phyloP scores from a whole-genome alignment of 1,140 invertebrate species.

The Ladona fulva region DNA sequence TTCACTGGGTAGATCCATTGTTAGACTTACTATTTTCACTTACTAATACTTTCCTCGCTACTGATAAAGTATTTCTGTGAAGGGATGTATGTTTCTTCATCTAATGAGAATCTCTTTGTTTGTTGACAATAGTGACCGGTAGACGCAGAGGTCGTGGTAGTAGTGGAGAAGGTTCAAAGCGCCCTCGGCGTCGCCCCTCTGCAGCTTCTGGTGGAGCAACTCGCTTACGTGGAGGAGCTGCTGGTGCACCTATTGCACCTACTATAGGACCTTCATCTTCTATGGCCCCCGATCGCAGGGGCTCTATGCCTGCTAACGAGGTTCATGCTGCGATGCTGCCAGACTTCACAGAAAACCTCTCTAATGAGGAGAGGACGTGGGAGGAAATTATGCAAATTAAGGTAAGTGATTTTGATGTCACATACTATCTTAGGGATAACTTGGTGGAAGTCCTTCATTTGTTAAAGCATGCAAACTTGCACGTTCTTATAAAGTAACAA shows the following conservation, averaged over 20 bases:
- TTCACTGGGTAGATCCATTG: too few relatives aligned
- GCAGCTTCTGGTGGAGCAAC: not conserved
- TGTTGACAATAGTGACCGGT: not conserved
- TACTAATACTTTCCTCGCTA: too few relatives aligned
- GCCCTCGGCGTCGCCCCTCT: not conserved
- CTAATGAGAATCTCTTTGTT: too few relatives aligned
- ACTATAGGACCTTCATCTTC: slow-evolving; percentile 22
- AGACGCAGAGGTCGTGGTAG: not conserved
- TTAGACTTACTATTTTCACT: too few relatives aligned
- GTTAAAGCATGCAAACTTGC: too few relatives aligned
- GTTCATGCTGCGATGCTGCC: slow-evolving; percentile 64
- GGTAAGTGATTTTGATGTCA: slow-evolving; percentile 23
- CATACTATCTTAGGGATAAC: too few relatives aligned
- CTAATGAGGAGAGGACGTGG: slow-evolving; percentile 74
- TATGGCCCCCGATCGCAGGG: not conserved
- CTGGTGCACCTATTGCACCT: slow-evolving; percentile 24
- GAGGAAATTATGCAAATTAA: slow-evolving; percentile 80
- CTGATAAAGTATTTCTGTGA: too few relatives aligned
- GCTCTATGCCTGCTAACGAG: slow-evolving; percentile 43
- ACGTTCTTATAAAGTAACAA: too few relatives aligned
- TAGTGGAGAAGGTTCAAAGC: not conserved
- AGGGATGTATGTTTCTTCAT: too few relatives aligned
- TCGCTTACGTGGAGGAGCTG: slow-evolving; percentile 45
- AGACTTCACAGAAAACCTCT: slow-evolving; percentile 66
- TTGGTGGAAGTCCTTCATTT: too few relatives aligned